These are phyloP conservation scores for Petroica traversi DNA, from an alignment of 2,113 vertebrate genomes.

Conservation along the genomic window DNA sequence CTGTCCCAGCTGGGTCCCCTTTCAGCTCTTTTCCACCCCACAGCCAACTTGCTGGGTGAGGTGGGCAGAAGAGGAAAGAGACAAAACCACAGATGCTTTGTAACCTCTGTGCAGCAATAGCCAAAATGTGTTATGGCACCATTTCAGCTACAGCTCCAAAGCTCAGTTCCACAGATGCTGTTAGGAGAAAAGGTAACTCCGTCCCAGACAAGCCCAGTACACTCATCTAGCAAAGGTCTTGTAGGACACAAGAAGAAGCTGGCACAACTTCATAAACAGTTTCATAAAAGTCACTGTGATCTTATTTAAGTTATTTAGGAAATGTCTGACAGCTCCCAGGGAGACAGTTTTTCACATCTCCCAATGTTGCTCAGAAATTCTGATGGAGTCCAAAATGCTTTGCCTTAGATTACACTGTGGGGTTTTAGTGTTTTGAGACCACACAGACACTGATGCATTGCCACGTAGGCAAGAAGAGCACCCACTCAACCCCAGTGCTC, in stretches of 20 bases:
- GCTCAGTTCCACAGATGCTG: accelerated
- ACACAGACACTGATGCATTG: not conserved
- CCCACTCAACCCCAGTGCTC: not conserved
- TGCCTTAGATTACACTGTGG: not conserved
- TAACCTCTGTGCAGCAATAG: not conserved
- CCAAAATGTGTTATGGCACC: not conserved
- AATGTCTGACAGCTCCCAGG: not conserved
- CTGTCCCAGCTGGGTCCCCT: not conserved
- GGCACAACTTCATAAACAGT: not conserved
- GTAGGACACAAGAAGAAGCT: not conserved
- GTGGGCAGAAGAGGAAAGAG: not conserved
- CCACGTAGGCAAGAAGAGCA: not conserved
- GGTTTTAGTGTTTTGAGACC: not conserved
- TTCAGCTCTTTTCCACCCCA: not conserved
- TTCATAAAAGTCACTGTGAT: not conserved
- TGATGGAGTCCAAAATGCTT: not conserved
- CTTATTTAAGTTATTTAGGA: not conserved
- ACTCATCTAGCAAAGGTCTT: not conserved
- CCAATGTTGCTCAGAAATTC: not conserved
- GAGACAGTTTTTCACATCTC: not conserved
- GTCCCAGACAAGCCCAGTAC: not conserved
- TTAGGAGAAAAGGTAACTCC: not conserved
- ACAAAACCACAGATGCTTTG: not conserved
- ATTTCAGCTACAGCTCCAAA: not conserved
- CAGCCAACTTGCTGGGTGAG: not conserved